Evolutionary conservation across 2,113 vertebrate genomes (phyloP).

Genomic region (Passerina amoena): DNA sequence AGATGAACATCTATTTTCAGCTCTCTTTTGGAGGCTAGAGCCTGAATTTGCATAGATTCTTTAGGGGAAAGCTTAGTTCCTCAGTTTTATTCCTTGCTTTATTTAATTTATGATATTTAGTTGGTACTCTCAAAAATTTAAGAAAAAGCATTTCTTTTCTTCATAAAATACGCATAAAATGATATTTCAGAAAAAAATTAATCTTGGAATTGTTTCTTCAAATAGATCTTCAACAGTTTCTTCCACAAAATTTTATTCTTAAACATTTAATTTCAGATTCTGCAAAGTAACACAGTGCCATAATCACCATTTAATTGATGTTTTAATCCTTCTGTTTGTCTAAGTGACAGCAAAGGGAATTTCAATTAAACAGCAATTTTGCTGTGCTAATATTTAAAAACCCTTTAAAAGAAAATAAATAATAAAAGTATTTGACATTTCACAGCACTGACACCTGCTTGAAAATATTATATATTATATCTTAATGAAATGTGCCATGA

Average conservation of each 20-base stretch:
- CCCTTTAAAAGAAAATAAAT: background rate
- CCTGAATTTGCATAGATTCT: background rate
- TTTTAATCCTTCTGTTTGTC: constrained; percentile 41
- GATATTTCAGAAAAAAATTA: background rate
- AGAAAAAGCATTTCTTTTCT: background rate
- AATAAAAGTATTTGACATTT: background rate
- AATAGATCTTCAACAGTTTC: background rate
- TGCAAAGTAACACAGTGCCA: background rate
- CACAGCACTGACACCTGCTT: background rate
- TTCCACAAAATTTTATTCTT: background rate
- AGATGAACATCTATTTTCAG: background rate
- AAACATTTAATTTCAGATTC: constrained; percentile 29
- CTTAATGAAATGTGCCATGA: background rate
- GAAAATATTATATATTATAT: background rate
- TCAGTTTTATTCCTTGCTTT: background rate
- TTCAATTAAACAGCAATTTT: constrained; percentile 47
- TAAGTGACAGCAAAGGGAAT: constrained; percentile 23
- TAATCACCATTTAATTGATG: constrained; percentile 35
- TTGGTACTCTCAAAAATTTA: background rate
- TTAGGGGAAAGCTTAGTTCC: background rate
- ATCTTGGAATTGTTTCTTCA: background rate
- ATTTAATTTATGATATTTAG: background rate
- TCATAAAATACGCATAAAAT: background rate
- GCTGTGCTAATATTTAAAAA: constrained; percentile 11
- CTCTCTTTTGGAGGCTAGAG: background rate